Conservation (phyloP, 30 jellyfish, hydroid and myxozoan species). For the Sanderia malayensis region DNA sequence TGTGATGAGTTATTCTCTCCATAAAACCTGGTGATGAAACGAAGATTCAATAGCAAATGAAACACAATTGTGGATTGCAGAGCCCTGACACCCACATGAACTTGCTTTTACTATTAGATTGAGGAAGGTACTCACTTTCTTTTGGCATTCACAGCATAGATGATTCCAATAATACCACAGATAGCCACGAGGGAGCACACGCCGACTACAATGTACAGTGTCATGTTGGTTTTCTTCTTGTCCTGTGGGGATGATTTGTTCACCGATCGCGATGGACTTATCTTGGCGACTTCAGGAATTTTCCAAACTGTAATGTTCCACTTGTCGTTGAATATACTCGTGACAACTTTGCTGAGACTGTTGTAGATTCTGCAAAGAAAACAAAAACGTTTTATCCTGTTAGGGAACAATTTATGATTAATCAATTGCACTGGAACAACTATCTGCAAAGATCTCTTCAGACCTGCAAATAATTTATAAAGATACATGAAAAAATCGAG, state of each 20-base stretch:
- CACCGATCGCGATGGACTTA: background rate
- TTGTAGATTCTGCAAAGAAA: slow-evolving; percentile 9
- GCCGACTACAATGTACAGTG: slow-evolving; percentile 45
- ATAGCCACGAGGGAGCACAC: slow-evolving; percentile 50
- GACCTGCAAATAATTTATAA: too few relatives aligned
- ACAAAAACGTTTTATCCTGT: background rate
- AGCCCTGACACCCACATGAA: too few relatives aligned
- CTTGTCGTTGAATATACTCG: slow-evolving; percentile 31
- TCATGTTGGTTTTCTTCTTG: slow-evolving; percentile 23
- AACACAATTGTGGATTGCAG: too few relatives aligned
- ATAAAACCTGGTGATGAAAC: slow-evolving; percentile 54
- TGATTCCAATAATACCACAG: slow-evolving; percentile 47
- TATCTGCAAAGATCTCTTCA: too few relatives aligned
- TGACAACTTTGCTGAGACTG: slow-evolving; percentile 20
- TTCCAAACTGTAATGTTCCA: slow-evolving; percentile 67
- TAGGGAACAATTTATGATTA: too few relatives aligned
- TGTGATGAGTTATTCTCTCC: slow-evolving; percentile 48
- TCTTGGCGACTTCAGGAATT: slow-evolving; percentile 45
- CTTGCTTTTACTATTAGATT: too few relatives aligned
- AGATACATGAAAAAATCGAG: too few relatives aligned
- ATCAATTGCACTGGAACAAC: too few relatives aligned
- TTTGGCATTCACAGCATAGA: slow-evolving; percentile 47
- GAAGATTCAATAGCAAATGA: too few relatives aligned
- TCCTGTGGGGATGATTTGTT: background rate
- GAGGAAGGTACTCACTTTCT: slow-evolving; percentile 44